Evolutionary conservation across 92 coral and sea anemone genomes (phyloP), one percentile per base, ranked within the genome.

Genomic region (Phenganax subtilis): DNA sequence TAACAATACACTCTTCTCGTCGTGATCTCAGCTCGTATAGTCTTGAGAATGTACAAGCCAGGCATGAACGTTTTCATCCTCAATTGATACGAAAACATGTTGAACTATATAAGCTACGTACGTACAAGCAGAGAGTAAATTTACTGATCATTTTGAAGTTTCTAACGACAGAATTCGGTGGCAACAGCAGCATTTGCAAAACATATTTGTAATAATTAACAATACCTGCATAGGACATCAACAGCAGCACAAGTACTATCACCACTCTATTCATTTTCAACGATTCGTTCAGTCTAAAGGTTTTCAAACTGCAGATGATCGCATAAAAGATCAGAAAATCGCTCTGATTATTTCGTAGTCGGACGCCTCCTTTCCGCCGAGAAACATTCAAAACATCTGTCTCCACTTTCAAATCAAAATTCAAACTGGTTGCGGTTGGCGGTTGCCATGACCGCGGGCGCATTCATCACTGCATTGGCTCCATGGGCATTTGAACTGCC

Each of bases 151-250:
- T 7, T 57, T 75, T 75, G 65, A 57, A 53, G 64, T 54, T 52
- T 55, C 52, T 75, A 17, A 75, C 61, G 52, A 68, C 73, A 30
- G 51, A 17, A 7, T 55, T 55, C 53, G 54, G 73, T 52, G 61
- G 77, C 61, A 53, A 29, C 20, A 73, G 59, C 77, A 73, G 60
- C 77, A 54, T 52, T 52, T 73, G 61, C 16, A 25, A 51, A 47
- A 71, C 75, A 44, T 15, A 53, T 17, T n/a, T 27, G 12, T 17
- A 31, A 54, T 16, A 55, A 55, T 75, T 75, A 57, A 75, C 64
- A 63, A 75, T 75, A 75, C 80, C 80, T 75, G 80, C 80, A 51
- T 55, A 54, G 37, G 80, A 75, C 57, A 75, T 75, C 80, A 56
- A 55, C 62, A 55, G 14, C 16, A 27, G 55, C 66, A 55, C 55